Evolutionary conservation across 1,140 invertebrate species (phyloP).

Genomic region (Halesus radiatus): DNA sequence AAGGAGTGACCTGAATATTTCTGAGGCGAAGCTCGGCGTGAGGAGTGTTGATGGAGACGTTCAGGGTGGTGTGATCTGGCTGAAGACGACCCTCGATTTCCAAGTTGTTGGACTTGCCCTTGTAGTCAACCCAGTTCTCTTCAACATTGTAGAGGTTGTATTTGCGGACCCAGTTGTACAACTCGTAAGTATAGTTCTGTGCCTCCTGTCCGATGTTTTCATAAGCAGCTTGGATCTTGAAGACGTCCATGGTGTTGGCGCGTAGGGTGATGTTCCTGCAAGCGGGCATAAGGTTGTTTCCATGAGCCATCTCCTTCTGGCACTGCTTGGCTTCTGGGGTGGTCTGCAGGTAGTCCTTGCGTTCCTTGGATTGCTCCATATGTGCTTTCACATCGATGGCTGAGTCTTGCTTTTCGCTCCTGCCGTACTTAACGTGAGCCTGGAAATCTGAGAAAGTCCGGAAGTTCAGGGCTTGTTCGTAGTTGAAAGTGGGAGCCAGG

Average conservation of each 20-base stretch:
- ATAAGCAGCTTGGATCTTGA: constrained; percentile 65
- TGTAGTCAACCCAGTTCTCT: constrained; percentile 60
- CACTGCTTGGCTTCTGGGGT: constrained; percentile 66
- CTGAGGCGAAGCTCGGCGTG: constrained; percentile 62
- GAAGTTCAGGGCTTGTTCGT: constrained; percentile 67
- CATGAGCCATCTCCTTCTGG: constrained; percentile 66
- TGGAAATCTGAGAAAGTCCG: constrained; percentile 68
- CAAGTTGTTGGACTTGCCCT: constrained; percentile 64
- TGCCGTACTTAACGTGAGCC: constrained; percentile 68
- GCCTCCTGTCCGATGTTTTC: constrained; percentile 63
- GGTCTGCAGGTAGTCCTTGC: constrained; percentile 66
- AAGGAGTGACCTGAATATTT: constrained; percentile 61
- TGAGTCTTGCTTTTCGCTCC: constrained; percentile 57
- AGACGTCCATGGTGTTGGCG: constrained; percentile 68
- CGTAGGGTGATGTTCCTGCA: constrained; percentile 70
- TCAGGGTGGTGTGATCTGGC: constrained; percentile 61
- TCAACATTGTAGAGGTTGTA: constrained; percentile 61
- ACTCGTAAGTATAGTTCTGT: constrained; percentile 61
- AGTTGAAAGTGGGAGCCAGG: constrained; percentile 67
- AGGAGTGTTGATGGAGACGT: constrained; percentile 65
- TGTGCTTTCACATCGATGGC: constrained; percentile 66
- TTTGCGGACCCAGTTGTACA: constrained; percentile 61
- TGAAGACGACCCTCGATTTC: constrained; percentile 63
- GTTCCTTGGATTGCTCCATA: constrained; percentile 67
- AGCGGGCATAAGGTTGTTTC: constrained; percentile 68